Conservation (phyloP, 2,113 vertebrate species). For the Pyrgilauda ruficollis region DNA sequence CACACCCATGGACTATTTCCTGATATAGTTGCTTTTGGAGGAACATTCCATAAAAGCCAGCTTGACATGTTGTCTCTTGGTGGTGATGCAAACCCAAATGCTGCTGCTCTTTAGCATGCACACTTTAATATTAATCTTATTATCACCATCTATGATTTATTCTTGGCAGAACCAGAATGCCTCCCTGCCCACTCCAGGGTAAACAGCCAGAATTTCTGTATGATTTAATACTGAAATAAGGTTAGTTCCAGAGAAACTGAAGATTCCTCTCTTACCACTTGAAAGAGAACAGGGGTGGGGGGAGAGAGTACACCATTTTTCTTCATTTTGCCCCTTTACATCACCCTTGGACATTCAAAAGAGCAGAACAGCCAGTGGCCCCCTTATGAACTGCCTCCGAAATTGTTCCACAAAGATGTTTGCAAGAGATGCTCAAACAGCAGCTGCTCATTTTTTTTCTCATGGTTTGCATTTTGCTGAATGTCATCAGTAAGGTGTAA, state of each 20-base stretch:
- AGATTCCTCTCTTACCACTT: neutral
- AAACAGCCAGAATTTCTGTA: neutral
- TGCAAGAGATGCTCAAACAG: neutral
- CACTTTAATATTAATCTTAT: neutral
- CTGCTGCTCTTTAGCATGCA: neutral
- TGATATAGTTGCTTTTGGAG: neutral
- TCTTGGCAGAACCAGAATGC: neutral
- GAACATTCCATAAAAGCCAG: neutral
- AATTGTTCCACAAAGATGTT: neutral
- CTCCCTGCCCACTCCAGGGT: neutral
- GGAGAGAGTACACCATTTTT: rapidly evolving
- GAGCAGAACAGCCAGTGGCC: neutral
- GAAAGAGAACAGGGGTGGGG: neutral
- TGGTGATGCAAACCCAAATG: neutral
- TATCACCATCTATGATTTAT: neutral
- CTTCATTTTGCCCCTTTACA: neutral
- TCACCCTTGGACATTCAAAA: neutral
- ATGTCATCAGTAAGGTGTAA: neutral
- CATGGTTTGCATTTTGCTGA: neutral
- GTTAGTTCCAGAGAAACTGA: neutral
- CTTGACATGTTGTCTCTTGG: neutral
- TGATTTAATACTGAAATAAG: neutral
- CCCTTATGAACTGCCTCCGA: neutral
- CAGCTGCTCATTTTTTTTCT: neutral
- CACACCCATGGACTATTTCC: neutral